Base-by-base conservation (phyloP, 64 coral and sea anemone species). In the Pocillopora damicornis region DNA sequence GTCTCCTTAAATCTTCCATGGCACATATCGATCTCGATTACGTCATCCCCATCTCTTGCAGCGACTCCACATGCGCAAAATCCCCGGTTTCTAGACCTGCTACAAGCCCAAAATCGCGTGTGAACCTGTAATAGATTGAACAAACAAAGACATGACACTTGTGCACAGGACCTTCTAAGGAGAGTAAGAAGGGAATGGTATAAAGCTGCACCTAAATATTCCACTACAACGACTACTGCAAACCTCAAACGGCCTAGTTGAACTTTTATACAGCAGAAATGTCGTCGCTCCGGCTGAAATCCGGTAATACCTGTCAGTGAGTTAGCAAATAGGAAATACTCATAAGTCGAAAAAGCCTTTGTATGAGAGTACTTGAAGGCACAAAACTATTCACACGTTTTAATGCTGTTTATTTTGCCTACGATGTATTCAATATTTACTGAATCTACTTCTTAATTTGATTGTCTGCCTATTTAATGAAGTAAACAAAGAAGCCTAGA, bases 11-110 rank as follows among this genome's bases (percentile, higher is more conserved):
- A 91, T 23, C 69, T 22, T 18, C 92, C 95, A 45, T 75, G 38
- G 89, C 95, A 98, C 95, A 98, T 98, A 30, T 98, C 87, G 42
- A 94, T 94, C 20, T 86, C 82, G 58, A 98, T 89, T 75, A 98
- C 89, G 61, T 98, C 92, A 89, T 87, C 87, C 10, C 87, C 59
- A 61, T 98, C 92, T 30, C 89, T 87, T 37, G 89, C 88, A 23
- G 95, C 95, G 9, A 94, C 92, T 58, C 89, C 95, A 35, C 95
- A 98, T 13, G 87, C 60, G 35, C 95, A 98, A 63, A 76, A 91
- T 15, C 64, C 86, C 56, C 86, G 86, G 67, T 91, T 88, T 72
- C 75, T 11, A 20, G 87, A 75, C 37, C 76, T 79, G 14, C 72
- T 90, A 65, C 95, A 98, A 0, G 10, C 72, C 95, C 95, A 98